Base-by-base conservation (phyloP, 2,797 vertebrate genomes). In the Pantherophis vulpinus region DNA sequence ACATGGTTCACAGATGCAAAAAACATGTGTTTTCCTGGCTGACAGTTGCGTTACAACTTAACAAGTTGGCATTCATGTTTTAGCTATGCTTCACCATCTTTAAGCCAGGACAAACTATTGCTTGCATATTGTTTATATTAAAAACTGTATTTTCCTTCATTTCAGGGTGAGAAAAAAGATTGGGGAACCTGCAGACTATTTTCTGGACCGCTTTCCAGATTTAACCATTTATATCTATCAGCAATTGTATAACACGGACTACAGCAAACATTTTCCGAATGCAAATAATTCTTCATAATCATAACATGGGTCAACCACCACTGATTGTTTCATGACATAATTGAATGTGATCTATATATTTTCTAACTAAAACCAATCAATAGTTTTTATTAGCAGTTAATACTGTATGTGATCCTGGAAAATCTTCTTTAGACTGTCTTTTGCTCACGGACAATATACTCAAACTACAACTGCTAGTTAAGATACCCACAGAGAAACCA, bases 191-290 rank as follows among this genome's bases (percentile, higher is more conserved):
- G 91, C 92, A 32, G 54, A 92, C 13, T 98, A 98, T 96, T 97
- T 98, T 94, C 94, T 97, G 95, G 13, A 86, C 83, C 37, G 1
- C 18, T 98, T 98, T 88, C 98, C 98, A 14, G 88, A 95, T 91
- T 95, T 98, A 60, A 93, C 96, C 56, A 93, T 97, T 32, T 95
- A 97, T 2, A 94, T 97, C 92, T 97, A 97, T n/a, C 95, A 58
- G 7, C 86, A n/a, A 88, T 94, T 98, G 87, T 14, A 1, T 86
- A 10, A 95, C 59, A 96, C 93, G 86, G 14, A 96, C 58, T 91
- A 66, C 0, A 0, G 47, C 51, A 94, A 92, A 1, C 60, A 96
- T 91, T 92, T 97, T 0, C 96, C 95, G 58, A 74, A 95, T 25
- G 14, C 88, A 60, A 56, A 94, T 61, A 88, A 90, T 23, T 2